Evolutionary conservation across 2,888 invertebrate genomes (phyloP), one percentile per base, ranked within the genome.

Genomic region (Cryptocephalus moraei): DNA sequence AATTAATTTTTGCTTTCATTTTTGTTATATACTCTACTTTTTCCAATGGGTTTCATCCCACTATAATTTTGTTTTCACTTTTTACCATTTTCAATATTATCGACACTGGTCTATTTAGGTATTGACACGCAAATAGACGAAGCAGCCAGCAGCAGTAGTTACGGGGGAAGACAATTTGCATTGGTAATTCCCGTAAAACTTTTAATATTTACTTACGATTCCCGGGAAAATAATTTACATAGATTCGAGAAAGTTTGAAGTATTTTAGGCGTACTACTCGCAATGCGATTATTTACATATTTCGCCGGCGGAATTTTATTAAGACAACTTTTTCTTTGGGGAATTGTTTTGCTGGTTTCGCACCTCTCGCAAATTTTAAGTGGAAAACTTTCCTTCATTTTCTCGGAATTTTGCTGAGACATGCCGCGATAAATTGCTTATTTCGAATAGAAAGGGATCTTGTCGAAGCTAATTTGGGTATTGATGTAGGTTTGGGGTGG

Each of bases 141-240:
- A 6, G 22, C 22, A 22, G 22, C 22, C 22, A n/a, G 22, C 22
- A 22, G 22, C 6, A 51, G 51, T 51, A 55, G 52, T 55, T 53
- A 43, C 43, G 50, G 52, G 48, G 44, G 49, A 44, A 22, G 3
- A 6, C 50, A 47, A 57, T 56, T 57, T 57, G 49, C 53, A 57
- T 54, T 51, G 50, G 49, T 55, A 55, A 57, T 55, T 55, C 47
- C 48, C 51, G 45, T 47, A 39, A 52, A 57, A 57, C 51, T 57
- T 57, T 53, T 49, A 56, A 53, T 54, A 53, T 54, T 56, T 54
- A 50, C 54, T 53, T 49, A 51, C 51, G 52, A 52, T 54, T 47
- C 49, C 34, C 34, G 45, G 33, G 49, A 22, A 56, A 56, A 57
- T 53, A 53, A 57, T 57, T 57, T 57, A 54, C 57, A 55, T 56